Conservation (phyloP, 2,888 invertebrate species). For the Cosmopolites sordidus region DNA sequence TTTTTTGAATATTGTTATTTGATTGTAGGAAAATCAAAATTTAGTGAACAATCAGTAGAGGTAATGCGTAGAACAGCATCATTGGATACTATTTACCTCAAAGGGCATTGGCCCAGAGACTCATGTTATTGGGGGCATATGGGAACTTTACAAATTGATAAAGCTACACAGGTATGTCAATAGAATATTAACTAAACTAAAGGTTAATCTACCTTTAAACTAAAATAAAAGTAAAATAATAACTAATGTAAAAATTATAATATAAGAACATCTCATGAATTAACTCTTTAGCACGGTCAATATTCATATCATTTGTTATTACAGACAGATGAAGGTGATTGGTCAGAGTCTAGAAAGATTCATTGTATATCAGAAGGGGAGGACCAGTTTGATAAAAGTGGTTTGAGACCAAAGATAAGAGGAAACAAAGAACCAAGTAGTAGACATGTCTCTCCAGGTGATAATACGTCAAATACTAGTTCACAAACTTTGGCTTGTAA, state of each 20-base stretch:
- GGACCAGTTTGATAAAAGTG: slow-evolving; percentile 46
- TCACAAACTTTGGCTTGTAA: slow-evolving; percentile 48
- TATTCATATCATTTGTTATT: no score
- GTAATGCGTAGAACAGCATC: slow-evolving; percentile 73
- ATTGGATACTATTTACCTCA: slow-evolving; percentile 72
- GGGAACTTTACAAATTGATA: slow-evolving; percentile 67
- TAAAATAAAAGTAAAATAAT: no score
- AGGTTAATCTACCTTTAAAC: no score
- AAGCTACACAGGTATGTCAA: slow-evolving; percentile 70
- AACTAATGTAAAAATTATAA: no score
- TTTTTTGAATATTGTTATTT: not conserved
- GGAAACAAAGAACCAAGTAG: slow-evolving; percentile 39
- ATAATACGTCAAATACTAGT: slow-evolving; percentile 54
- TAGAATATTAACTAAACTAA: no score
- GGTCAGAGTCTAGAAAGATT: slow-evolving; percentile 50
- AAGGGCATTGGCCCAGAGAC: slow-evolving; percentile 74
- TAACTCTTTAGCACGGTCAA: no score
- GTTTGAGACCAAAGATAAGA: slow-evolving; percentile 53
- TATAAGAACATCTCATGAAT: no score
- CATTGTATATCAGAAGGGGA: slow-evolving; percentile 53
- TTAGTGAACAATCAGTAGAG: slow-evolving; percentile 52
- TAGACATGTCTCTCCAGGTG: slow-evolving; percentile 46
- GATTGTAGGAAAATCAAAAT: slow-evolving; percentile 52
- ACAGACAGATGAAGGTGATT: slow-evolving; percentile 67
- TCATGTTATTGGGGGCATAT: slow-evolving; percentile 60